Evolutionary conservation across 2,888 invertebrate genomes (phyloP).

Genomic region (Drosophila parthenogenetica): DNA sequence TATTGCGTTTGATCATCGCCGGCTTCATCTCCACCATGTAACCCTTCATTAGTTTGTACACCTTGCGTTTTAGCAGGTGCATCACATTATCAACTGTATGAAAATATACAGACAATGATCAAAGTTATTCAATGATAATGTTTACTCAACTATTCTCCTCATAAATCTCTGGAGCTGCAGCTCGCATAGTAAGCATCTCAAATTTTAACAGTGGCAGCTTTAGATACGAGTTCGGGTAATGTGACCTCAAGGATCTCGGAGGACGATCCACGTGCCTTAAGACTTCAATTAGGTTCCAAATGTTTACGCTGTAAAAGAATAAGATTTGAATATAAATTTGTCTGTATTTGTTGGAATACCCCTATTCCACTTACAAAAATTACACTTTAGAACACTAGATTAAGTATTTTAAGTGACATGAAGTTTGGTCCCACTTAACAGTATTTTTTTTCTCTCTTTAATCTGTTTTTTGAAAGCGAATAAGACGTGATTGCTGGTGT

Average conservation of each 20-base stretch:
- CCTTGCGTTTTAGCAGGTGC: conserved; percentile 72
- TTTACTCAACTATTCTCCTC: conserved; percentile 80
- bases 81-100: conserved; percentile 73
- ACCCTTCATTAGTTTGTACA: conserved; percentile 71
- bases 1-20: conserved; percentile 45
- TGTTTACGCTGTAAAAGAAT: conserved; percentile 56
- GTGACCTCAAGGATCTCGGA: conserved; percentile 52
- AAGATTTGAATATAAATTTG: background rate
- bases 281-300: conserved; percentile 82
- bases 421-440: no score
- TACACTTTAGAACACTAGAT: no score
- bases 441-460: no score
- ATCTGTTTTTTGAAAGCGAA: no score
- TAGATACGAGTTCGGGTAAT: conserved; percentile 82
- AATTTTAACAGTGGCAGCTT: conserved; percentile 83
- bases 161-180: conserved; percentile 78
- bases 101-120: background rate
- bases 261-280: conserved; percentile 79
- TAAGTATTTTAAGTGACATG: no score
- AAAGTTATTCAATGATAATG: background rate
- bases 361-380: no score
- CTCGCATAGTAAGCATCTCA: conserved; percentile 77
- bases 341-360: no score
- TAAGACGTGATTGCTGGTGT: no score
- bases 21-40: conserved; percentile 59